Conservation (phyloP, 1,140 invertebrate species). For the Ridgeia piscesae region DNA sequence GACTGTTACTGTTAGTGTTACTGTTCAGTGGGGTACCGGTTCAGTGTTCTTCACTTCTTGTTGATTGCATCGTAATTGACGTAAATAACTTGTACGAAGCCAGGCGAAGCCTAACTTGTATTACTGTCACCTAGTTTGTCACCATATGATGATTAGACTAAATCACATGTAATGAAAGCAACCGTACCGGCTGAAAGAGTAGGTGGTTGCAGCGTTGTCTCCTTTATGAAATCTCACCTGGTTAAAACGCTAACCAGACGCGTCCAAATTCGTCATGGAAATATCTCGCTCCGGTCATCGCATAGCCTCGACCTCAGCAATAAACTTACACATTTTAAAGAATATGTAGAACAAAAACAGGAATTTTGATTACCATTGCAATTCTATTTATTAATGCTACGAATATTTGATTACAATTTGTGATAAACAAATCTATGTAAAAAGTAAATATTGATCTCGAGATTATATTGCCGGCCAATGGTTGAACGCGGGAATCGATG, state of each 20-base stretch:
- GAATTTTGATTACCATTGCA: background rate
- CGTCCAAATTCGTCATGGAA: constrained; percentile 4
- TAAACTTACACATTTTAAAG: background rate
- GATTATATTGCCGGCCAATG: background rate
- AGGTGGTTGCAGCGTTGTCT: background rate
- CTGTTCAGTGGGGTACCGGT: no score
- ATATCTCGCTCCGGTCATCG: background rate
- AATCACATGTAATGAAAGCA: background rate
- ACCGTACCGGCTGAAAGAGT: background rate
- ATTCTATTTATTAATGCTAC: background rate
- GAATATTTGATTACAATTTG: background rate
- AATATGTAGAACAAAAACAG: background rate
- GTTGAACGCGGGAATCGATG: background rate
- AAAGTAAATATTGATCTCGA: background rate
- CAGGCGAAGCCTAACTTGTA: no score
- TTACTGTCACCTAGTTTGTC: background rate
- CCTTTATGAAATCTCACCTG: background rate
- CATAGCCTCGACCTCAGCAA: background rate
- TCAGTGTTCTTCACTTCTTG: no score
- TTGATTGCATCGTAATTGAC: no score
- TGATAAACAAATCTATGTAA: background rate
- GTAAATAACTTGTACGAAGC: background rate
- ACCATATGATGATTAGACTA: background rate
- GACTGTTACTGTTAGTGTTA: no score
- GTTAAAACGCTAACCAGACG: background rate